Conservation (phyloP, 2,888 invertebrate species). For the Rhagonycha fulva region DNA sequence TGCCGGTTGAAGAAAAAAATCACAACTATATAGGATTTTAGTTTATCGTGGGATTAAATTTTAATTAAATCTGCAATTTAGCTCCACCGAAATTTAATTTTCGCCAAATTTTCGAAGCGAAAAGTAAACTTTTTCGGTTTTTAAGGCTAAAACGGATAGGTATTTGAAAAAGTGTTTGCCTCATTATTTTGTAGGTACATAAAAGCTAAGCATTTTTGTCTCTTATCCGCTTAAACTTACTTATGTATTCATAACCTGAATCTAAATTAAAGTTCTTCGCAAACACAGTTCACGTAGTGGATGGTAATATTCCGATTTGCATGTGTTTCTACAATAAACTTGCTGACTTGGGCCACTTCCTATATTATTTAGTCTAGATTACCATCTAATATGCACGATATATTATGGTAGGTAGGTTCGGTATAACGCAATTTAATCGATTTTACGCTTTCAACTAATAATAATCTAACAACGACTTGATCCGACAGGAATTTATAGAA, state of each 20-base stretch:
- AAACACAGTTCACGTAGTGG: constrained; percentile 20
- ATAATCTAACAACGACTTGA: neutral
- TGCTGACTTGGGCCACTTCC: constrained; percentile 21
- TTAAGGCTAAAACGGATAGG: neutral
- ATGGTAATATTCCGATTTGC: constrained; percentile 27
- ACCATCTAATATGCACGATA: constrained; percentile 21
- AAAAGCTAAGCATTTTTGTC: constrained; percentile 17
- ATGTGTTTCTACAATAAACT: constrained; percentile 28
- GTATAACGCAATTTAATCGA: neutral
- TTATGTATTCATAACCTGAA: constrained; percentile 26
- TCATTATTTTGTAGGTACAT: constrained; percentile 3
- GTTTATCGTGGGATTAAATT: neutral
- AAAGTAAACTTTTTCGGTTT: constrained; percentile 4
- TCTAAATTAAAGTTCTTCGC: constrained; percentile 22
- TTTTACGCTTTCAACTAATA: neutral
- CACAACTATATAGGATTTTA: neutral
- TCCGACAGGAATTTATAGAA: neutral
- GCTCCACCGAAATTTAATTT: neutral
- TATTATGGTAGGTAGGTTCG: constrained; percentile 7
- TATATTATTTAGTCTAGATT: constrained; percentile 18
- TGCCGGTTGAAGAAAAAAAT: neutral
- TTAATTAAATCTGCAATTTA: neutral
- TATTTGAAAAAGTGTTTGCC: constrained; percentile 4
- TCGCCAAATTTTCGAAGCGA: neutral
- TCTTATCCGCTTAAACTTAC: constrained; percentile 16